phyloP scores from a whole-genome alignment of 2,888 invertebrate species.

The Acanthoscelides obtectus region DNA sequence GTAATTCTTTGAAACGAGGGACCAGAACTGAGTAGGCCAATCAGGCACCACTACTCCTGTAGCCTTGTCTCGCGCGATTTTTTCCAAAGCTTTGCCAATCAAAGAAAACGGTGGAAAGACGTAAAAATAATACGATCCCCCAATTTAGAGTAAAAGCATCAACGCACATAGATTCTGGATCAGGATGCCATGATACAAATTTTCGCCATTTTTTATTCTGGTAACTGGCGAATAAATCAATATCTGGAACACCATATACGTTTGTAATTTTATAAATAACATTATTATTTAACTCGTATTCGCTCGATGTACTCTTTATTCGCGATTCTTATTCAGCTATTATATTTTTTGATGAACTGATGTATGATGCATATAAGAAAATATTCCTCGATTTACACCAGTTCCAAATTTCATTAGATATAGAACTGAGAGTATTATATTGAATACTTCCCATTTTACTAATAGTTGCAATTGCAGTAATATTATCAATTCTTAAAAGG shows the following conservation, averaged over 20 bases:
- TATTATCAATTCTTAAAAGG: constrained; percentile 15
- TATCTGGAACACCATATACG: constrained; percentile 7
- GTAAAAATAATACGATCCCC: constrained; percentile 13
- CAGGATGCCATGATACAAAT: constrained; percentile 17
- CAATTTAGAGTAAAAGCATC: constrained; percentile 20
- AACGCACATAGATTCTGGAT: constrained; percentile 13
- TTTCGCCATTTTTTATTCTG: constrained; percentile 15
- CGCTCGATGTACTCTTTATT: constrained; percentile 8
- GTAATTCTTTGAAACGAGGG: background rate
- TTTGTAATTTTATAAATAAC: constrained; percentile 7
- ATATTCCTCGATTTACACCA: constrained; percentile 18
- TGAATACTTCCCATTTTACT: constrained; percentile 18
- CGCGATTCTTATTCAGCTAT: constrained; percentile 15
- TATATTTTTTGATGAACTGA: constrained; percentile 12
- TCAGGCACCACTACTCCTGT: constrained; percentile 3
- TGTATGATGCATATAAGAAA: constrained; percentile 16
- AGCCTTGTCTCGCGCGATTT: constrained; percentile 8
- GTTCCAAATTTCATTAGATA: constrained; percentile 16
- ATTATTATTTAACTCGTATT: constrained; percentile 9
- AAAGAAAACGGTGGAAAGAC: constrained; percentile 20
- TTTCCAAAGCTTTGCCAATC: background rate
- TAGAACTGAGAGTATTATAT: constrained; percentile 4
- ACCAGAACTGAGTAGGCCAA: constrained; percentile 7
- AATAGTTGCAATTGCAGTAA: constrained; percentile 18
- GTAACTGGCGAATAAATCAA: constrained; percentile 19